Evolutionary conservation across 1,140 invertebrate genomes (phyloP), one percentile per base, ranked within the genome.

Genomic region (Leptonema lineaticorne): DNA sequence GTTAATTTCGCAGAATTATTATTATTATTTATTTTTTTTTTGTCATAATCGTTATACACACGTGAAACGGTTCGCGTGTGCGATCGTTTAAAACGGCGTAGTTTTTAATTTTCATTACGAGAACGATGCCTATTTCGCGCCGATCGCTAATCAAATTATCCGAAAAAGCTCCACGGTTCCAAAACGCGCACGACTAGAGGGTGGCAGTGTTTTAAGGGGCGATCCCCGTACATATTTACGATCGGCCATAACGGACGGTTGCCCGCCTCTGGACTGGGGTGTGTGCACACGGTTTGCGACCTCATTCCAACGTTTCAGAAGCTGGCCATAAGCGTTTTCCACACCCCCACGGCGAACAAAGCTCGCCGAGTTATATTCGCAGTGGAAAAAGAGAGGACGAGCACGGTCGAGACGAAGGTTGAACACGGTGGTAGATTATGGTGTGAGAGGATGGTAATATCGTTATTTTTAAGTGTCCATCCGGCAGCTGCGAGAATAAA

Each of bases 381-480:
- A 62, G 63, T n/a, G n/a, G n/a, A n/a, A n/a, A n/a, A n/a, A n/a
- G 62, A 60, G 41, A 71, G 62, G 59, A 14, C 16, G 16, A 29
- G 5, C n/a, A n/a, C 2, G 37, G 37, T 33, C 5, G 37, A 41
- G 37, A 14, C 4, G 50, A 24, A 24, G 22, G 50, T 5, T 5
- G 22, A 24, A 26, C 11, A 1, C 3, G 50, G 24, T 11, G 8
- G 50, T n/a, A n/a, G n/a, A n/a, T n/a, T n/a, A 24, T 24, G 24
- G 50, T 2, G 50, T 5, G 18, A 18, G 50, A 9, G 50, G 50
- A 24, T 24, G 63, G 68, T 65, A 72, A 68, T 72, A 69, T 72
- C 71, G 71, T 72, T 72, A 72, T 72, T 72, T 72, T 72, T 72
- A 72, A 72, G 71, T 72, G 71, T 72, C 71, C 71, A 72, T 72